Evolutionary conservation across 2,113 vertebrate species (phyloP).

Genomic region (Melierax canorus): DNA sequence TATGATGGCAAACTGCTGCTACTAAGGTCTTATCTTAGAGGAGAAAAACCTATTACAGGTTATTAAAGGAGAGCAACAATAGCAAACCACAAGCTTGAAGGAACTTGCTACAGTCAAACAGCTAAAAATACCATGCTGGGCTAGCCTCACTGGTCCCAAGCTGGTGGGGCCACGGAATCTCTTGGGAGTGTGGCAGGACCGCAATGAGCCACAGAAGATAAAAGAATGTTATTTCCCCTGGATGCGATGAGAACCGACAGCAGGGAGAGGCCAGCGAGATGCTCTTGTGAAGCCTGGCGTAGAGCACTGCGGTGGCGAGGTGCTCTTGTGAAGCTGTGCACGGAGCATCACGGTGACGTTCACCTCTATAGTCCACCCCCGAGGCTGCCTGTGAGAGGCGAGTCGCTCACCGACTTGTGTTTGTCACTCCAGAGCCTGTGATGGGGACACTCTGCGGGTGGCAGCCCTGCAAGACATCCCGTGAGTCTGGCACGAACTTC

Average conservation of each 20-base stretch:
- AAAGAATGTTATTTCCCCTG: neutral
- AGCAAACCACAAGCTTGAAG: neutral
- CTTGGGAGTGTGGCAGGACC: neutral
- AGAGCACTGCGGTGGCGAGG: fast-evolving
- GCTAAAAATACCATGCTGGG: fast-evolving
- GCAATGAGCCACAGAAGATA: neutral
- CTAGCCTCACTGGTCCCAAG: neutral
- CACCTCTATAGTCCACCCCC: neutral
- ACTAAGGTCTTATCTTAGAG: neutral
- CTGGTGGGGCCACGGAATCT: neutral
- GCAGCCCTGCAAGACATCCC: neutral
- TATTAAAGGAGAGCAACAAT: neutral
- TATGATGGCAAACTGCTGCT: neutral
- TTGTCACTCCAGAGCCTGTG: neutral
- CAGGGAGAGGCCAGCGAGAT: neutral
- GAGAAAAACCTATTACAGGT: neutral
- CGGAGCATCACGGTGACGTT: fast-evolving
- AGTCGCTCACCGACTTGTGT: fast-evolving
- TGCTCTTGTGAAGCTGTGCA: neutral
- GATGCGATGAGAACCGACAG: fast-evolving
- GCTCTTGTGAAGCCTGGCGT: neutral
- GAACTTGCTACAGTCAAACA: neutral
- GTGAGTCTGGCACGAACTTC: too few relatives aligned
- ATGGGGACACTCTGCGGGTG: neutral
- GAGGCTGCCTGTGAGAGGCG: neutral